phyloP scores from a whole-genome alignment of 2,113 vertebrate genomes.

The Salvelinus fontinalis region DNA sequence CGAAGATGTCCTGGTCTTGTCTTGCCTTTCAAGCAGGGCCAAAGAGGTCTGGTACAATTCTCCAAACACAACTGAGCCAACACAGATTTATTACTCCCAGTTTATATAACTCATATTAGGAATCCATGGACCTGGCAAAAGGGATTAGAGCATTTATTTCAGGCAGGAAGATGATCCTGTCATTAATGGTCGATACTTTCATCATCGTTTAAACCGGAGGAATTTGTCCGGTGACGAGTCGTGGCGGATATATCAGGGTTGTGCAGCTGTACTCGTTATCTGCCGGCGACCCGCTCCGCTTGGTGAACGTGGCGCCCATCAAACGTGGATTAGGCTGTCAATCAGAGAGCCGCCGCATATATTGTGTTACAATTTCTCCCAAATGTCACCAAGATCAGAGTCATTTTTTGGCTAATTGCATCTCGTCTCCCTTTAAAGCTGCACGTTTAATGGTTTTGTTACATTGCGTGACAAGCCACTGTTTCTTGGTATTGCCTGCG shows the following conservation, averaged over 20 bases:
- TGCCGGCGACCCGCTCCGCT: slow-evolving; percentile 86
- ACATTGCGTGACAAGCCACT: slow-evolving; percentile 88
- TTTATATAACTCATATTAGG: slow-evolving; percentile 99
- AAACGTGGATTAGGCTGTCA: slow-evolving; percentile 99
- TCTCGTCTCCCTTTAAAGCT: slow-evolving; percentile 97
- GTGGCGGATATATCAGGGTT: slow-evolving; percentile 97
- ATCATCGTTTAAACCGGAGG: slow-evolving; percentile 99
- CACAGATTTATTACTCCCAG: slow-evolving; percentile 98
- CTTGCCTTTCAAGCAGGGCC: slow-evolving; percentile 90
- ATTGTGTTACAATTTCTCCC: slow-evolving; percentile 99
- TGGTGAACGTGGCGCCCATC: slow-evolving; percentile 89
- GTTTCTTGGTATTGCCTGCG: slow-evolving; percentile 58
- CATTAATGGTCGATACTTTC: slow-evolving; percentile 99
- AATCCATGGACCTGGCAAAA: slow-evolving; percentile 99
- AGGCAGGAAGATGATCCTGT: slow-evolving; percentile 99
- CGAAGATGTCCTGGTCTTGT: slow-evolving; percentile 85
- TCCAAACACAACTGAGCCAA: slow-evolving; percentile 95
- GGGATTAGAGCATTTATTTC: slow-evolving; percentile 99
- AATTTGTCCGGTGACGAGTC: slow-evolving; percentile 98
- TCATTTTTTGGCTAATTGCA: slow-evolving; percentile 99
- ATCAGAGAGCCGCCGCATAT: slow-evolving; percentile 86
- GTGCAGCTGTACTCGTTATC: slow-evolving; percentile 99
- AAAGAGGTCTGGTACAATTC: slow-evolving; percentile 88
- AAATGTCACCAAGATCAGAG: slow-evolving; percentile 99
- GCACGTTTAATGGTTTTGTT: slow-evolving; percentile 96